Conservation (phyloP, 2,113 vertebrate genomes). For the Nycticebus coucang region DNA sequence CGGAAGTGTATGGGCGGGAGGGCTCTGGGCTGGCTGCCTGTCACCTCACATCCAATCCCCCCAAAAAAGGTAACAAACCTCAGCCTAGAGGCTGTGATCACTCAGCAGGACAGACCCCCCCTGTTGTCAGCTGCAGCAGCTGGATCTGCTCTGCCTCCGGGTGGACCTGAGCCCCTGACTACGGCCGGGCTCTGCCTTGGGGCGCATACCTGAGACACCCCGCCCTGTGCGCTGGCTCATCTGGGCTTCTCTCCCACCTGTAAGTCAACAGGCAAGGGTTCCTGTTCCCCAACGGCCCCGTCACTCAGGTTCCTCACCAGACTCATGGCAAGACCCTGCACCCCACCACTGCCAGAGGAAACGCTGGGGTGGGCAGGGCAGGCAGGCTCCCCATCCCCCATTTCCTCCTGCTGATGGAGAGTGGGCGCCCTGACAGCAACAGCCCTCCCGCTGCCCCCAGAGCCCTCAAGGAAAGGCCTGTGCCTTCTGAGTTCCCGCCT, state of each 20-base stretch:
- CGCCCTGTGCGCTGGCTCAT: neutral
- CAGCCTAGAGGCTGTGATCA: too few species aligned
- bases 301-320: neutral
- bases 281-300: accelerated
- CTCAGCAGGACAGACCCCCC: too few species aligned
- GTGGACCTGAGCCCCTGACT: neutral
- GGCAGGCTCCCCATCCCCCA: accelerated
- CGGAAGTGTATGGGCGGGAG: neutral
- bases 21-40: too few species aligned
- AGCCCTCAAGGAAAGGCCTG: accelerated
- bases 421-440: accelerated
- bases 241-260: neutral
- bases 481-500: accelerated
- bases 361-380: accelerated
- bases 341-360: neutral
- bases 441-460: too few species aligned
- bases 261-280: accelerated
- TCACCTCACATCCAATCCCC: neutral
- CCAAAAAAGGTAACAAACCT: accelerated
- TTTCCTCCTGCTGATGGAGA: neutral
- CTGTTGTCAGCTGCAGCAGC: accelerated
- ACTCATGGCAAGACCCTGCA: neutral
- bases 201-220: accelerated
- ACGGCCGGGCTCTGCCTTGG: accelerated
- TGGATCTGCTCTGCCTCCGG: too few species aligned